Evolutionary conservation across 2,888 invertebrate species (phyloP).

Genomic region (Teleogryllus oceanicus): DNA sequence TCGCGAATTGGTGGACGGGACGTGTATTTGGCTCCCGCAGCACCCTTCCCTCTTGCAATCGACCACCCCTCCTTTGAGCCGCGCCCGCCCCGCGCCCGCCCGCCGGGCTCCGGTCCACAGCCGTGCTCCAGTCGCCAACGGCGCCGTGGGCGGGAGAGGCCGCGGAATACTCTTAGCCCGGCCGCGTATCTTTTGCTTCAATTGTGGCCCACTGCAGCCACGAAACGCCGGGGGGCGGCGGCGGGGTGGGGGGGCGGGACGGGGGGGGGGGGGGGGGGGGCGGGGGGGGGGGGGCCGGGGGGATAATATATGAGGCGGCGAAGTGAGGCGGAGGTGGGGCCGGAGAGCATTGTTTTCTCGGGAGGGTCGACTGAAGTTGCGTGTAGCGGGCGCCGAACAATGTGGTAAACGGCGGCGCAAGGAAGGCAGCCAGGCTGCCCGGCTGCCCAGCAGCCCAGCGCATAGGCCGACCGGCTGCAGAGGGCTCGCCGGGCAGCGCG

Average conservation of each 20-base stretch:
- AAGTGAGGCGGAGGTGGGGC: background rate
- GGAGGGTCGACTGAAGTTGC: conserved; percentile 6
- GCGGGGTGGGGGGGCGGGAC: too few relatives aligned
- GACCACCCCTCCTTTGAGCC: background rate
- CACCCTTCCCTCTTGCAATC: background rate
- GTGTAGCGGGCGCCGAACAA: conserved; percentile 1
- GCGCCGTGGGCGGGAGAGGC: background rate
- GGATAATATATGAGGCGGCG: background rate
- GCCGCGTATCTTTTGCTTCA: background rate
- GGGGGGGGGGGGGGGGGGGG: too few relatives aligned
- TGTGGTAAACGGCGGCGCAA: background rate
- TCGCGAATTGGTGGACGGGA: too few relatives aligned
- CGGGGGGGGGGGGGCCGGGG: background rate
- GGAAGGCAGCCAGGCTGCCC: background rate
- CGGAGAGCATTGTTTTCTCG: background rate
- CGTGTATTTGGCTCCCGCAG: too few relatives aligned
- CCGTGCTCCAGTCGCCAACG: background rate
- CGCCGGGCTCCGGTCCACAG: background rate
- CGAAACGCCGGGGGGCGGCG: too few relatives aligned
- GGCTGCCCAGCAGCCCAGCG: too few relatives aligned
- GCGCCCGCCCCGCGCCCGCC: background rate
- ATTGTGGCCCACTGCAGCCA: background rate
- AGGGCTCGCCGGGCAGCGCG: background rate
- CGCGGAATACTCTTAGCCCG: background rate
- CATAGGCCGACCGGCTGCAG: too few relatives aligned